phyloP scores from a whole-genome alignment of 1,140 invertebrate species.

The Pogonomyrmex barbatus region DNA sequence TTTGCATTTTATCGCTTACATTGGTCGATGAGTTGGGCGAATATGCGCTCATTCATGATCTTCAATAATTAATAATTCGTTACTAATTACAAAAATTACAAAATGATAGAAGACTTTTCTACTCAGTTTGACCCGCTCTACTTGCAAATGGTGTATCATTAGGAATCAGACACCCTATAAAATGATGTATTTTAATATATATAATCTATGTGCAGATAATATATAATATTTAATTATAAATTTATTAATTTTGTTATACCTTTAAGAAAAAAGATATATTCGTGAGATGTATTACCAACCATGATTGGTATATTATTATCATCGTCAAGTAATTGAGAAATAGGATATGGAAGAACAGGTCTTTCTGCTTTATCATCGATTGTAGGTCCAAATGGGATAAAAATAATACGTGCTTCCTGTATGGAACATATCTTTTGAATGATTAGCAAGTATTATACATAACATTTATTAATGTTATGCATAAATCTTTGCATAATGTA shows the following conservation, averaged over 20 bases:
- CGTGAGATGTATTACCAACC: constrained; percentile 59
- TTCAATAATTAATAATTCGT: too few relatives aligned
- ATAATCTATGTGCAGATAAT: background rate
- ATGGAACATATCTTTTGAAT: background rate
- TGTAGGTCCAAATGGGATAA: constrained; percentile 20
- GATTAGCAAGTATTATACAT: background rate
- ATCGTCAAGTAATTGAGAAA: constrained; percentile 37
- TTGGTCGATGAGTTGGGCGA: too few relatives aligned
- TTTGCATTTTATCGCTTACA: too few relatives aligned
- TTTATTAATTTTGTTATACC: constrained; percentile 41
- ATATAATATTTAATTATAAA: background rate
- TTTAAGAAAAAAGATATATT: constrained; percentile 59
- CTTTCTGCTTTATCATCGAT: constrained; percentile 38
- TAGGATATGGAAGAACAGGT: constrained; percentile 58
- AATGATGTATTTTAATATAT: constrained; percentile 11
- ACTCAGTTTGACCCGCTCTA: too few relatives aligned
- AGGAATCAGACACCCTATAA: background rate
- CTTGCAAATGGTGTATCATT: too few relatives aligned
- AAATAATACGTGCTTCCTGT: background rate
- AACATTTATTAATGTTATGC: background rate
- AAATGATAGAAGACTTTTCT: too few relatives aligned
- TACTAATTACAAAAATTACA: too few relatives aligned
- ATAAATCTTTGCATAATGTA: too few relatives aligned
- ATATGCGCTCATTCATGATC: too few relatives aligned
- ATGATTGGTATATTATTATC: constrained; percentile 64